Evolutionary conservation across 64 coral and sea anemone species (phyloP).

Genomic region (Montipora capricornis): DNA sequence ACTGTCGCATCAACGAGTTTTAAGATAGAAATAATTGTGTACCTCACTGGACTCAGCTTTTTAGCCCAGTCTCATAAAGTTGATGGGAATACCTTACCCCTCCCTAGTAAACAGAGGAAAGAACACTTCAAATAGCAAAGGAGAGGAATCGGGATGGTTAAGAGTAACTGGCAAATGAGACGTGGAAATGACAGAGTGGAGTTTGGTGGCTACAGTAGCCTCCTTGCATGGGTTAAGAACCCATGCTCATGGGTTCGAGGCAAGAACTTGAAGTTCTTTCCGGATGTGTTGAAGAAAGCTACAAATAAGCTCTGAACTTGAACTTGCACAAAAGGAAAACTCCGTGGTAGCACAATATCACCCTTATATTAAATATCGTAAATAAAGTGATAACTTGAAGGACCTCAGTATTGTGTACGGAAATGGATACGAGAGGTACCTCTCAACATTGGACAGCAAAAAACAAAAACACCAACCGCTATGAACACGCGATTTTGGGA

Average conservation of each 20-base stretch:
- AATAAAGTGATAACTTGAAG: not conserved
- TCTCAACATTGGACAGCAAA: not conserved
- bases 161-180: too few relatives aligned
- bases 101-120: not conserved
- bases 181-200: too few relatives aligned
- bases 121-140: not conserved
- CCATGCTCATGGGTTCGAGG: too few relatives aligned
- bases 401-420: not conserved
- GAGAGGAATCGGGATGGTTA: too few relatives aligned
- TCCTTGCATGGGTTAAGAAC: too few relatives aligned
- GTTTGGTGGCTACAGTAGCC: too few relatives aligned
- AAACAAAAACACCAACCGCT: constrained; percentile 17
- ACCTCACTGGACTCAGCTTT: too few relatives aligned
- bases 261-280: not conserved
- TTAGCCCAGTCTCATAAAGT: too few relatives aligned
- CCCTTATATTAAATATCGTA: not conserved
- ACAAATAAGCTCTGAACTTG: not conserved
- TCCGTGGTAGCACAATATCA: not conserved
- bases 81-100: too few relatives aligned
- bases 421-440: not conserved
- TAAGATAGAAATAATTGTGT: too few relatives aligned
- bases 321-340: not conserved
- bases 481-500: constrained; percentile 31
- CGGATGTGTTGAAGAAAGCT: not conserved
- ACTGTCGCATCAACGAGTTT: too few relatives aligned